Evolutionary conservation across 2,797 vertebrate genomes (phyloP), one percentile per base, ranked within the genome.

Genomic region (Helarctos malayanus): DNA sequence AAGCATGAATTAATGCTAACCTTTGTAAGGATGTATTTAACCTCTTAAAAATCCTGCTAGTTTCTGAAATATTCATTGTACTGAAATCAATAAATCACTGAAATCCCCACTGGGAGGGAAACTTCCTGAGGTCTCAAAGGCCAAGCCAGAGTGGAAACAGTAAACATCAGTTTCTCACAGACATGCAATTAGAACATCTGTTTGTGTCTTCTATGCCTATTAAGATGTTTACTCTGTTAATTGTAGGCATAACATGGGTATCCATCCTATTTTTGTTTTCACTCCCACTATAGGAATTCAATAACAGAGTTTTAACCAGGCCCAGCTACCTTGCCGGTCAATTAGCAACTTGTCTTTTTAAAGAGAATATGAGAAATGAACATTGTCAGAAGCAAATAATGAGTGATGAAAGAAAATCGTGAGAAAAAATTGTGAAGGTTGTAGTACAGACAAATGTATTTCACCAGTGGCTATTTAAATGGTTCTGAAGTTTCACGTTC

Each of bases 51-150:
- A 97, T 81, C 91, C 94, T 97, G 89, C 85, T 96, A 94, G 71
- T 98, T 98, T 98, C 97, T 98, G 97, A 97, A 98, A 97, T 97
- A 98, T 97, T 98, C 97, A 93, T 97, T 97, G 97, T 95, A 94
- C 96, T 90, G 94, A 98, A 97, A 98, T 98, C 97, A 98, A 98
- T 98, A 98, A 98, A 98, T 99, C 98, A 98, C 96, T 98, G 95
- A 95, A 98, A 97, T 97, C 97, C 97, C 97, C 85, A 45, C 0
- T 38, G 97, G 97, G 98, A 98, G 68, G 92, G 80, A 90, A 98
- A 95, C 98, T 98, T 98, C 97, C 98, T 25, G 5, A 98, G 97
- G 98, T 95, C 95, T 92, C 94, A 97, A 96, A 98, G 98, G 98
- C 98, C 98, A 98, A 98, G 97, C 97, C 97, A 92, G 95, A 98